Conservation (phyloP, 1,140 invertebrate species). For the Asbolus verrucosus region DNA sequence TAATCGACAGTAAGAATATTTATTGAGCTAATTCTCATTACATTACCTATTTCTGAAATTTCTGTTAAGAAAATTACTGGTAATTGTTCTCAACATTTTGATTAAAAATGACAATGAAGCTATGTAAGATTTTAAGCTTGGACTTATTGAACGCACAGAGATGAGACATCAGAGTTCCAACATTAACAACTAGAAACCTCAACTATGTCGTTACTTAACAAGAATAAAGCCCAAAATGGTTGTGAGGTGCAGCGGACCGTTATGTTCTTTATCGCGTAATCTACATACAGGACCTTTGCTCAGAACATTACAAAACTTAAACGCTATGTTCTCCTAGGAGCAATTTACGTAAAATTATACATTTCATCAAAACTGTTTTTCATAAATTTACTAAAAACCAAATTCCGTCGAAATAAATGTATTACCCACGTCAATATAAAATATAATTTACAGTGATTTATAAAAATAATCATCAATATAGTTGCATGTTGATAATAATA, state of each 20-base stretch:
- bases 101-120: too few species aligned
- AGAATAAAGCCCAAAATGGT: conserved; percentile 60
- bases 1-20: too few species aligned
- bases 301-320: conserved; percentile 51
- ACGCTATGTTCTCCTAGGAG: conserved; percentile 44
- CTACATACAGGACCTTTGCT: conserved; percentile 57
- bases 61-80: too few species aligned
- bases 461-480: background rate
- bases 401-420: too few species aligned
- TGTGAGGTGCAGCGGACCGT: conserved; percentile 59
- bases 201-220: conserved; percentile 63
- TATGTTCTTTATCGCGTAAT: conserved; percentile 62
- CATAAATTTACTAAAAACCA: too few species aligned
- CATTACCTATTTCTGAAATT: too few species aligned
- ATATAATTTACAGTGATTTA: conserved; percentile 4
- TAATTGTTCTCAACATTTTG: too few species aligned
- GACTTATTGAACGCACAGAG: conserved; percentile 31
- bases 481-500: conserved; percentile 18
- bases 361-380: conserved; percentile 19
- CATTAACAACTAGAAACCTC: conserved; percentile 63
- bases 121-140: conserved; percentile 16
- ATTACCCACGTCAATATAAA: background rate
- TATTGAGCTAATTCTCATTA: too few species aligned
- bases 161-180: conserved; percentile 40
- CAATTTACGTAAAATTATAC: conserved; percentile 43